Evolutionary conservation across 1,140 invertebrate species (phyloP).

Genomic region (Drosophila sucinea): DNA sequence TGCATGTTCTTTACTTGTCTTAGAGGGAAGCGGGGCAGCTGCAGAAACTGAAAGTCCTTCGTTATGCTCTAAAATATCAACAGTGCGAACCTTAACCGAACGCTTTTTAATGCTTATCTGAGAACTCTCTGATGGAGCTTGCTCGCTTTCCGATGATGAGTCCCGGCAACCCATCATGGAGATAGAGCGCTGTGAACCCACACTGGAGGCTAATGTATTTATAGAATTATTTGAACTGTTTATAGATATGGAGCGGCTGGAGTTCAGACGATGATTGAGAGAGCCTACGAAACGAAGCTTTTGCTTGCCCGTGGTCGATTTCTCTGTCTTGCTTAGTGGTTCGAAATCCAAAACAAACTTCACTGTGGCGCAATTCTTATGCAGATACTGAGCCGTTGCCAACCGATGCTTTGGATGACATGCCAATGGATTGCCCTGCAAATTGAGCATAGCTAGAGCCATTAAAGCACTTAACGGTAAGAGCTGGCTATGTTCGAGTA

Average conservation of each 20-base stretch:
- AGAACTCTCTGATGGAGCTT: conserved; percentile 12
- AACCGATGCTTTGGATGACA: conserved; percentile 86
- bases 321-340: conserved; percentile 85
- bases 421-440: conserved; percentile 86
- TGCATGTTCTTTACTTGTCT: background rate
- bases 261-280: conserved; percentile 37
- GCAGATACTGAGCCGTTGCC: conserved; percentile 85
- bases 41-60: conserved; percentile 3
- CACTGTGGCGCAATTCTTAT: conserved; percentile 84
- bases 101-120: conserved; percentile 41
- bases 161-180: conserved; percentile 43
- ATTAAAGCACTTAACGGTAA: conserved; percentile 85
- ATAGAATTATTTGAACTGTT: conserved; percentile 48
- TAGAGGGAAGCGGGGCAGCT: background rate
- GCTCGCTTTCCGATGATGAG: conserved; percentile 45
- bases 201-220: conserved; percentile 72
- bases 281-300: conserved; percentile 50
- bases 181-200: conserved; percentile 65
- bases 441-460: conserved; percentile 84
- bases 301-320: conserved; percentile 82
- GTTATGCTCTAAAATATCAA: conserved; percentile 56
- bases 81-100: conserved; percentile 63
- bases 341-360: conserved; percentile 86
- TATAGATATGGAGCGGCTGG: conserved; percentile 56
- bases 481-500: conserved; percentile 85